Conservation (phyloP, 2,888 invertebrate genomes). For the Drosophila kuntzei region DNA sequence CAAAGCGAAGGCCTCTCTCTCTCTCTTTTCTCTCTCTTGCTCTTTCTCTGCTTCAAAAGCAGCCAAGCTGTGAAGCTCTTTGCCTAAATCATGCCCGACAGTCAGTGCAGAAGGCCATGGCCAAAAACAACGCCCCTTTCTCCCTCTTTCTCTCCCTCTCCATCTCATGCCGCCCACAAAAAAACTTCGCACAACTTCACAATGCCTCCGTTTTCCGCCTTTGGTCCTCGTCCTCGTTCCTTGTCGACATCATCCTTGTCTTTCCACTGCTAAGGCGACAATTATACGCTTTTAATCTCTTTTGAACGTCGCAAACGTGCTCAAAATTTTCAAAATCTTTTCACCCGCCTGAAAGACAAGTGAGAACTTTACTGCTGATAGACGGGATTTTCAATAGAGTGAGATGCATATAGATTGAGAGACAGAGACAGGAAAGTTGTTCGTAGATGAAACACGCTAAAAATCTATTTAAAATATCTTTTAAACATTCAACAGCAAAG, state of each 20-base stretch:
- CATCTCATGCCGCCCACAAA: neutral
- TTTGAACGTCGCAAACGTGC: constrained; percentile 81
- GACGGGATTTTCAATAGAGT: constrained; percentile 20
- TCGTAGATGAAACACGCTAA: constrained; percentile 30
- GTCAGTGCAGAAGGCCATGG: constrained; percentile 40
- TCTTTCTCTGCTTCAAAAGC: neutral
- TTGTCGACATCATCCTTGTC: constrained; percentile 16
- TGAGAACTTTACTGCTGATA: constrained; percentile 50
- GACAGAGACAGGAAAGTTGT: neutral
- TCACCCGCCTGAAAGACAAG: constrained; percentile 35
- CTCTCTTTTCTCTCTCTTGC: neutral
- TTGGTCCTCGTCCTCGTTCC: constrained; percentile 3
- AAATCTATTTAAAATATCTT: constrained; percentile 35
- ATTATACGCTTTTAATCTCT: constrained; percentile 82
- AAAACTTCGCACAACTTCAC: constrained; percentile 74
- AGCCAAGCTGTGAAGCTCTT: constrained; percentile 47
- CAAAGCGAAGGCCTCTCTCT: constrained; percentile 60
- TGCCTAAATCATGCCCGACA: constrained; percentile 82
- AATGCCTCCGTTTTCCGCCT: constrained; percentile 27
- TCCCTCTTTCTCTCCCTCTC: neutral
- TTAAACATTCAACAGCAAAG: constrained; percentile 3
- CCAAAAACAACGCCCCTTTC: constrained; percentile 26
- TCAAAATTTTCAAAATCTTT: constrained; percentile 79
- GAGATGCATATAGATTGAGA: neutral
- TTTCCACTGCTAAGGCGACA: constrained; percentile 74